Evolutionary conservation across 2,888 invertebrate species (phyloP).

Genomic region (Dasypolia templi): DNA sequence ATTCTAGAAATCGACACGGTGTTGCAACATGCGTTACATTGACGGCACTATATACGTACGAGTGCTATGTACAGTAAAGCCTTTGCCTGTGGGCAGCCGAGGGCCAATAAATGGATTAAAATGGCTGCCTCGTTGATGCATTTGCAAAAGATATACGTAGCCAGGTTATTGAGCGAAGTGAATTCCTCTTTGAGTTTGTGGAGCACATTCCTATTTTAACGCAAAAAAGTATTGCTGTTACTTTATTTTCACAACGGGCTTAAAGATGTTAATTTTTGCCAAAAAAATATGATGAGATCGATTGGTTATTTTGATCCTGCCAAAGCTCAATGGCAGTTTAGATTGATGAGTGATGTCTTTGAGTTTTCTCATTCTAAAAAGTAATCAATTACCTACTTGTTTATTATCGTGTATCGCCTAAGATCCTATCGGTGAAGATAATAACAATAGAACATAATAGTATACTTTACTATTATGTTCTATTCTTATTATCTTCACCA

Average conservation of each 20-base stretch:
- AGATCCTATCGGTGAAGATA: too few relatives aligned
- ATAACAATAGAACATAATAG: too few relatives aligned
- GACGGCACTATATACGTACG: background rate
- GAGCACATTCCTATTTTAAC: background rate
- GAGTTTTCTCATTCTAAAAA: background rate
- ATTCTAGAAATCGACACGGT: background rate
- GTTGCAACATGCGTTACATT: background rate
- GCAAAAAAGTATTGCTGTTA: background rate
- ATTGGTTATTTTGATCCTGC: background rate
- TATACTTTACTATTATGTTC: too few relatives aligned
- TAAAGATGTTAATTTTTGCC: background rate
- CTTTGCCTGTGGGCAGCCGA: background rate
- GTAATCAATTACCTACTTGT: background rate
- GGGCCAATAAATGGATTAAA: conserved; percentile 26
- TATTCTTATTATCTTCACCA: too few relatives aligned
- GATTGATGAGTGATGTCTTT: background rate
- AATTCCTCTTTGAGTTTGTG: background rate
- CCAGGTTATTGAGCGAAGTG: background rate
- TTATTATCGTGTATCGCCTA: background rate
- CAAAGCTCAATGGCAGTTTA: background rate
- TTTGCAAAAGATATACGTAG: background rate
- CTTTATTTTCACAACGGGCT: too few relatives aligned
- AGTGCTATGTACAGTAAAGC: background rate
- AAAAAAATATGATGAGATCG: background rate
- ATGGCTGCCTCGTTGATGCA: background rate